Base-by-base conservation (phyloP, 2,888 invertebrate genomes). In the Diachrysia chrysitis region DNA sequence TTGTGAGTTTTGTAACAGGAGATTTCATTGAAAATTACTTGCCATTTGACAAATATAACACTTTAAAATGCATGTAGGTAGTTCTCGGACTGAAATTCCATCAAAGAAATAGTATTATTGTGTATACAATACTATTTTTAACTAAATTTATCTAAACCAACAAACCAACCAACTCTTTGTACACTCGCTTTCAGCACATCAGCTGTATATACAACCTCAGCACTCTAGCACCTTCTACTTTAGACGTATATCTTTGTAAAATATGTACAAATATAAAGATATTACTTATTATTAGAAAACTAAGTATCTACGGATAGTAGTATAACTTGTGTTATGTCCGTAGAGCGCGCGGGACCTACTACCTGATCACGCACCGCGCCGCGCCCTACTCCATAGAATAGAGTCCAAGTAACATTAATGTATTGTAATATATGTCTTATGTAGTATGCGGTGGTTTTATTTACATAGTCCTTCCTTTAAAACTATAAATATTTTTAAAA, bases 271-370 rank as follows among this genome's bases (percentile, higher is more conserved):
- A 29, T 29, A 14, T 35, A 35, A 35, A 5, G 9, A 35, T 35
- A 35, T 35, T 35, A 14, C n/a, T n/a, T n/a, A n/a, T 37, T 9
- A 3, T 9, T 14, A 9, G 2, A 9, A n/a, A 1, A 46, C 46
- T 60, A 37, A 6, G 7, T 16, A 19, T 54, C 19, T n/a, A 51
- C 12, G 9, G 2, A 9, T 21, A 19, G 48, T 21, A 19, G 48
- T 57, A 21, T 25, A 51, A 37, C 46, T 53, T 25, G 51, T 60
- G 69, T 82, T 81, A 58, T 82, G 21, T 83, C 95, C 93, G 69
- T 91, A 96, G 96, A 54, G 94, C 96, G 5, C 90, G 95, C 53
- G 96, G 96, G 1, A 93, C 88, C 55, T 96, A 90, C 87, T 96
- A 88, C 86, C 84, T 96, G 75, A 87, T 89, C 76, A 96, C 96